Percentiles rank a stretch among this genome's conserved stretches.
phyloP scores from a whole-genome alignment of 2,113 vertebrate species.

The Oryctolagus cuniculus region DNA sequence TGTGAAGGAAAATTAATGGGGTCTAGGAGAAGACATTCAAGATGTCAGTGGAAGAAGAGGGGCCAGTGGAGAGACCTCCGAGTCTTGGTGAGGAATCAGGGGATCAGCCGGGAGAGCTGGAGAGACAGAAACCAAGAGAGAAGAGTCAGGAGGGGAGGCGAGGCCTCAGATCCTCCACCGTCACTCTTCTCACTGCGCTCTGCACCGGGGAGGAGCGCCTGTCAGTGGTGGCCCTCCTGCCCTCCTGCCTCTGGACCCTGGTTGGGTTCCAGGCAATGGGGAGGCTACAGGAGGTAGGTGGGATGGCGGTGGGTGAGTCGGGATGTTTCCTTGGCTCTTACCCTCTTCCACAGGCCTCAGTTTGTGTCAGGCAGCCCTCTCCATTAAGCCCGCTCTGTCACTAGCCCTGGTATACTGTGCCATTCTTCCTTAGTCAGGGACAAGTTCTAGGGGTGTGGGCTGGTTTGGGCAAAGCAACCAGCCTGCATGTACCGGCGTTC shows the following conservation, averaged over 20 bases:
- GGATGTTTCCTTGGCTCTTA: not conserved
- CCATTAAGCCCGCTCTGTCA: not conserved
- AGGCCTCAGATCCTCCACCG: rapidly evolving
- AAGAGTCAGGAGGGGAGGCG: not conserved
- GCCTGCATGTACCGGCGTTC: not conserved
- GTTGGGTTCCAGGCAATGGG: not conserved
- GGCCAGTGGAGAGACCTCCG: not conserved
- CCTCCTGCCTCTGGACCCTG: not conserved
- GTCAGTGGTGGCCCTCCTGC: not conserved
- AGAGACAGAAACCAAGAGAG: not conserved
- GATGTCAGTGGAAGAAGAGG: not conserved
- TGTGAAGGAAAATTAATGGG: not conserved
- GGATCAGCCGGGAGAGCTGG: not conserved
- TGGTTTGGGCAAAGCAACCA: not conserved
- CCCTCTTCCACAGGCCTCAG: not conserved
- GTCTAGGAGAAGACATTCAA: not conserved
- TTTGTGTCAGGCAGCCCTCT: not conserved
- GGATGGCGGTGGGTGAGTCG: not conserved
- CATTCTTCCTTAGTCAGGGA: not conserved
- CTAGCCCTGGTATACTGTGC: not conserved
- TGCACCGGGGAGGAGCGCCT: not conserved
- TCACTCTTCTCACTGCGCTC: not conserved
- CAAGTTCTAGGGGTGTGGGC: not conserved
- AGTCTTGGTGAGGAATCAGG: not conserved
- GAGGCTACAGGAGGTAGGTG: not conserved